Conservation (phyloP, 1,140 invertebrate species). For the Drosophila guanche region DNA sequence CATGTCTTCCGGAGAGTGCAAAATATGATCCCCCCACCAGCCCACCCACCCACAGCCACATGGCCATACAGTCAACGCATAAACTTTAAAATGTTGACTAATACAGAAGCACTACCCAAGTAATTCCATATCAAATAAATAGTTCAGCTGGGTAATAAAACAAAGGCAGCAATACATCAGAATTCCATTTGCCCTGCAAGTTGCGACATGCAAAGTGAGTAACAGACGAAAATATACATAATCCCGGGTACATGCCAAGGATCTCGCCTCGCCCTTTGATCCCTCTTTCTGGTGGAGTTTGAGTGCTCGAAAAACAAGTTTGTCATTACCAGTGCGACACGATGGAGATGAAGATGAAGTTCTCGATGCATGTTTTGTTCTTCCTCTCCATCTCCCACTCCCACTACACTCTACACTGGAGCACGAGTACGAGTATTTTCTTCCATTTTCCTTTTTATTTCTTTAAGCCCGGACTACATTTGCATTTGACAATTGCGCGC, state of each 20-base stretch:
- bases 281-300: slow-evolving; percentile 15
- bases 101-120: slow-evolving; percentile 27
- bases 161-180: slow-evolving; percentile 60
- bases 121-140: slow-evolving; percentile 52
- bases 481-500: slow-evolving; percentile 56
- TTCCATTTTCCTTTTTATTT: slow-evolving; percentile 33
- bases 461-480: slow-evolving; percentile 42
- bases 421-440: slow-evolving; percentile 5
- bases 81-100: slow-evolving; percentile 60
- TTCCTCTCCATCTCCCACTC: slow-evolving; percentile 3
- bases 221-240: slow-evolving; percentile 33
- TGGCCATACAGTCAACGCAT: slow-evolving; percentile 21
- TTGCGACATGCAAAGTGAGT: slow-evolving; percentile 45
- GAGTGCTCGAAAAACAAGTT: slow-evolving; percentile 44
- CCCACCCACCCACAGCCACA: neutral
- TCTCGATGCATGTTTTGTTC: slow-evolving; percentile 10
- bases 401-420: too few relatives aligned
- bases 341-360: slow-evolving; percentile 39
- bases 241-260: slow-evolving; percentile 31
- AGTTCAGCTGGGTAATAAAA: slow-evolving; percentile 50
- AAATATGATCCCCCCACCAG: slow-evolving; percentile 61
- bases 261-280: slow-evolving; percentile 1
- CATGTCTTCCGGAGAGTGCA: slow-evolving; percentile 69
- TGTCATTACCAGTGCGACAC: slow-evolving; percentile 38
- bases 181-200: slow-evolving; percentile 65